Evolutionary conservation across 2,113 vertebrate species (phyloP).

Genomic region (Ibidorhyncha struthersii): DNA sequence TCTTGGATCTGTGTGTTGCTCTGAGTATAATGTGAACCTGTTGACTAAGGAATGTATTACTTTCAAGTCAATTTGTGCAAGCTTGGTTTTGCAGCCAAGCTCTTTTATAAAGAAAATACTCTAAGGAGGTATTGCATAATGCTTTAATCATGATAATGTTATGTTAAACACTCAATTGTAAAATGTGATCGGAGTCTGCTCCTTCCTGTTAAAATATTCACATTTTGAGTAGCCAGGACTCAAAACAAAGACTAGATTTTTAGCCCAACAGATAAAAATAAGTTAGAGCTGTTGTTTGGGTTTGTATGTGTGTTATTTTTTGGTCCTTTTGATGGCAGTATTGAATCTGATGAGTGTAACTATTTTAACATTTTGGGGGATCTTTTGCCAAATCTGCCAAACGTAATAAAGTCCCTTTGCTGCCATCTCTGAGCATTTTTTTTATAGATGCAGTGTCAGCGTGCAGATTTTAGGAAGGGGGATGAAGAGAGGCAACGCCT

Average conservation of each 20-base stretch:
- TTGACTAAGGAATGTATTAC: conserved; percentile 58
- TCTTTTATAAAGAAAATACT: conserved; percentile 23
- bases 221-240: background rate
- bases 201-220: background rate
- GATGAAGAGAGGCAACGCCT: background rate
- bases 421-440: background rate
- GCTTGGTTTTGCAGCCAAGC: conserved; percentile 6
- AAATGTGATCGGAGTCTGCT: background rate
- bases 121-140: background rate
- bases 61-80: conserved; percentile 32
- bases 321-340: background rate
- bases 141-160: conserved; percentile 1
- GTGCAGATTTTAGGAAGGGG: background rate
- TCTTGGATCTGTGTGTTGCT: conserved; percentile 32
- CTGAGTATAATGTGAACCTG: conserved; percentile 48
- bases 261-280: background rate
- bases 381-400: background rate
- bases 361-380: background rate
- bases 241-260: background rate
- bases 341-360: background rate
- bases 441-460: background rate
- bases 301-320: background rate
- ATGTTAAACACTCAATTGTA: background rate
- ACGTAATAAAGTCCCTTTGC: background rate
- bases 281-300: background rate